Conservation (phyloP, 1,140 invertebrate species). For the Oedothorax gibbosus region DNA sequence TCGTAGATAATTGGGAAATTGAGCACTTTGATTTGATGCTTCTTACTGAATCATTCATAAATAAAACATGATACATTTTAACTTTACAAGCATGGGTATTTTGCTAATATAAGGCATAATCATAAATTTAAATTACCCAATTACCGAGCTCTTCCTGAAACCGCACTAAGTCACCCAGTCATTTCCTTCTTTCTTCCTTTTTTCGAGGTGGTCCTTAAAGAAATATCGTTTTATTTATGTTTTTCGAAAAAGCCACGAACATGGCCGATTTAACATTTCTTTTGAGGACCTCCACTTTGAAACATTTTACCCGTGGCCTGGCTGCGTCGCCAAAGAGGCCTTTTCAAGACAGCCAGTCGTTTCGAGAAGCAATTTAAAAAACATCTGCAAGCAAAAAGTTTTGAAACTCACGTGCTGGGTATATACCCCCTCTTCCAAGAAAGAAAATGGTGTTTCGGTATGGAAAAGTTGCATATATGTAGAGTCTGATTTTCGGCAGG, state of each 20-base stretch:
- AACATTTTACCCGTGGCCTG: conserved; percentile 23
- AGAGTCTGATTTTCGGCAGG: too few species aligned
- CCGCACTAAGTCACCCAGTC: not conserved
- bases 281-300: conserved; percentile 29
- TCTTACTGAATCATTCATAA: too few species aligned
- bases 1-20: too few species aligned
- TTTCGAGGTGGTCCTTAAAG: conserved; percentile 2
- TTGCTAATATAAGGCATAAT: not conserved
- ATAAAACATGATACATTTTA: too few species aligned
- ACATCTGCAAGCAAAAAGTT: conserved; percentile 48
- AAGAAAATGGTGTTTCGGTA: not conserved
- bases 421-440: not conserved
- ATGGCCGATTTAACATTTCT: conserved; percentile 49
- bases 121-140: conserved; percentile 52
- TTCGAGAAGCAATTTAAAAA: conserved; percentile 55
- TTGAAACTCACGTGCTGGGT: conserved; percentile 5
- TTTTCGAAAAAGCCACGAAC: conserved; percentile 37
- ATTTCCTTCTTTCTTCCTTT: not conserved
- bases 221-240: conserved; percentile 34
- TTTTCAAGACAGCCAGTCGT: conserved; percentile 39
- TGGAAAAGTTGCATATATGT: too few species aligned
- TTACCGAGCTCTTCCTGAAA: not conserved
- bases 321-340: not conserved
- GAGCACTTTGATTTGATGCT: too few species aligned
- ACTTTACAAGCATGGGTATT: too few species aligned